phyloP scores from a whole-genome alignment of 2,113 vertebrate species.

The Synchiropus splendidus region DNA sequence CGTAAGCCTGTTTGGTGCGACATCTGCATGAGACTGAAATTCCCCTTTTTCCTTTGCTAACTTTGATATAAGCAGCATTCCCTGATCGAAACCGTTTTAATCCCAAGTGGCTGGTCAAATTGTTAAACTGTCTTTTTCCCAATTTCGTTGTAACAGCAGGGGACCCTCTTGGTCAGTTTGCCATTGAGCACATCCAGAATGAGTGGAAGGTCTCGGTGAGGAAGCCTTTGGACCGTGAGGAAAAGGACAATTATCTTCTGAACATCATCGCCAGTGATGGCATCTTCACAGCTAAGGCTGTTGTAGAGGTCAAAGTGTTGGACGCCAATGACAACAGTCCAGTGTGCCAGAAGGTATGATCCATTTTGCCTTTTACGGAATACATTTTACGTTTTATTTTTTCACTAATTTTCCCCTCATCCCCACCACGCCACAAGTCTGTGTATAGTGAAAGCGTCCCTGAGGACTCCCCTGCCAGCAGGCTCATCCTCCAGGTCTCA shows the following conservation, averaged over 20 bases:
- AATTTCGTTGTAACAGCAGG: conserved; percentile 73
- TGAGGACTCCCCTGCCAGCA: conserved; percentile 81
- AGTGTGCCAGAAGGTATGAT: conserved; percentile 84
- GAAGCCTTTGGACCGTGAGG: conserved; percentile 87
- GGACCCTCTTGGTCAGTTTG: conserved; percentile 89
- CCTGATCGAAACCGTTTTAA: too few species aligned
- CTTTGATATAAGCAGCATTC: too few species aligned
- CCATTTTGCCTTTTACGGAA: background rate
- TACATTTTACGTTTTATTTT: too few species aligned
- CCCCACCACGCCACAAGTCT: conserved; percentile 48
- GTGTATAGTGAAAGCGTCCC: conserved; percentile 78
- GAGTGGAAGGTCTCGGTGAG: conserved; percentile 97
- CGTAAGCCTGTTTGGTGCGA: too few species aligned
- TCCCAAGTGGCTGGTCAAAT: too few species aligned
- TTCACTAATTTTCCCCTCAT: too few species aligned
- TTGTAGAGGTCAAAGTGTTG: conserved; percentile 94
- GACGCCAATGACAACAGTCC: conserved; percentile 97
- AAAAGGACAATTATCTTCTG: conserved; percentile 88
- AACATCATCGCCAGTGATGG: conserved; percentile 94
- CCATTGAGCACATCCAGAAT: conserved; percentile 82
- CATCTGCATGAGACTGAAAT: too few species aligned
- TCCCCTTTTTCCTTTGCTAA: too few species aligned
- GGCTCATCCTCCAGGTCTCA: conserved; percentile 82
- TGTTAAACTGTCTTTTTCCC: conserved; percentile 15
- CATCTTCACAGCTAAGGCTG: conserved; percentile 82